phyloP scores from a whole-genome alignment of 2,888 invertebrate genomes.

The Phorcus lineatus region DNA sequence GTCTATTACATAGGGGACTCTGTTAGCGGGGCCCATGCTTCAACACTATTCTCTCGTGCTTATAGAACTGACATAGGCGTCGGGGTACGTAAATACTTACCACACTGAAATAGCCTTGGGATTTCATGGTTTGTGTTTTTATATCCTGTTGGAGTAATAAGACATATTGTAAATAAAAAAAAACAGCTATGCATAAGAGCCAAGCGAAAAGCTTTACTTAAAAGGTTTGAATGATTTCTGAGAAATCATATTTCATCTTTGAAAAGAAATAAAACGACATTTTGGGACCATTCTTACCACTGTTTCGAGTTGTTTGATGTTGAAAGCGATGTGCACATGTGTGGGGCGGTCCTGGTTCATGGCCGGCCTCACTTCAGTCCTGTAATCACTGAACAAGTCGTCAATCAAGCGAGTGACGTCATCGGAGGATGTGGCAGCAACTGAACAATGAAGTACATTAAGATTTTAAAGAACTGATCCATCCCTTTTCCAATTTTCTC shows the following conservation, averaged over 20 bases:
- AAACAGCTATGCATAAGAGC: no score
- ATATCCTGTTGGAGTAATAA: background rate
- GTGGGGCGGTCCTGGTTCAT: background rate
- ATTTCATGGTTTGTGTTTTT: conserved; percentile 7
- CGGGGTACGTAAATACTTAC: conserved; percentile 7
- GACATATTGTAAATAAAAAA: background rate
- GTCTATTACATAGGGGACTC: no score
- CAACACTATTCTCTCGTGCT: no score
- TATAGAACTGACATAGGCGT: no score
- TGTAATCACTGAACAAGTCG: background rate
- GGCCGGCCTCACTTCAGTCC: background rate
- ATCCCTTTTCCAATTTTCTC: no score
- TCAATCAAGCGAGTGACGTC: background rate
- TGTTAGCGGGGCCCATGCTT: no score
- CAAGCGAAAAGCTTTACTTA: no score
- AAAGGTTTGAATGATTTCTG: no score
- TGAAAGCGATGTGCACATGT: background rate
- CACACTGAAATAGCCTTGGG: conserved; percentile 5
- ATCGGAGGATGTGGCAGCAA: background rate
- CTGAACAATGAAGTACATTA: background rate
- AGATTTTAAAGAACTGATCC: no score
- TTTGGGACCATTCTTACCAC: no score
- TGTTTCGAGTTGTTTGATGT: background rate
- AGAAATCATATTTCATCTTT: no score
- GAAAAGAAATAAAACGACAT: no score